Base-by-base conservation (phyloP, 2,113 vertebrate genomes). In the Pleuronectes platessa region DNA sequence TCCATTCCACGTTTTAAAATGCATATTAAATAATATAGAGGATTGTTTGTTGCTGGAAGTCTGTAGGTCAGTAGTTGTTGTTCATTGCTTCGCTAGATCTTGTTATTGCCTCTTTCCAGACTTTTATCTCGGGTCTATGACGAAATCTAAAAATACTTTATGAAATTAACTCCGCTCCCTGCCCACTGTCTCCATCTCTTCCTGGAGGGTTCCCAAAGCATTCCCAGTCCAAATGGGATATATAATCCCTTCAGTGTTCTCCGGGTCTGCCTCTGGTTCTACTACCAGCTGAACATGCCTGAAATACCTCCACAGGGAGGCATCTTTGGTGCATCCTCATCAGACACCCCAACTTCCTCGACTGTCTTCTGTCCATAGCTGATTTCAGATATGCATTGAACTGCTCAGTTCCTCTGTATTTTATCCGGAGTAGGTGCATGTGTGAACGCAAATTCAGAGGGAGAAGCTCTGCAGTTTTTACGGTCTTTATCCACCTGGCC, bases 211-310 rank as follows among this genome's bases (percentile, higher is more conserved):
- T 60, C 61, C 17, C 18, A 73, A 59, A 55, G 37, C 73, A 74
- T 73, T 70, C 51, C 59, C n/a, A 62, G 35, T 37, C 78, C 56
- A 60, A 61, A 72, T 17, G 35, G 35, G 59, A 75, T 61, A 31
- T 65, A 64, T 59, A 68, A 58, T 73, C 61, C 55, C 69, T 49
- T 31, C 56, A 60, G 55, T 35, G 37, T 73, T 45, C 64, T 79
- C 60, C 18, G 8, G 60, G 49, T 64, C 63, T 65, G 66, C 74
- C 45, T 66, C 54, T 14, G n/a, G 62, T 59, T 74, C 24, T 67
- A n/a, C 53, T 71, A 21, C 31, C n/a, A 68, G 42, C 53, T 54
- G 15, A 42, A 64, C 14, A 9, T 55, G 24, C 62, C 68, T 61
- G 23, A 78, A 72, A 61, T 72, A 14, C 8, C 35, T 69, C 35